Evolutionary conservation across 2,113 vertebrate species (phyloP), one percentile per base, ranked within the genome.

Genomic region (Zeus faber): DNA sequence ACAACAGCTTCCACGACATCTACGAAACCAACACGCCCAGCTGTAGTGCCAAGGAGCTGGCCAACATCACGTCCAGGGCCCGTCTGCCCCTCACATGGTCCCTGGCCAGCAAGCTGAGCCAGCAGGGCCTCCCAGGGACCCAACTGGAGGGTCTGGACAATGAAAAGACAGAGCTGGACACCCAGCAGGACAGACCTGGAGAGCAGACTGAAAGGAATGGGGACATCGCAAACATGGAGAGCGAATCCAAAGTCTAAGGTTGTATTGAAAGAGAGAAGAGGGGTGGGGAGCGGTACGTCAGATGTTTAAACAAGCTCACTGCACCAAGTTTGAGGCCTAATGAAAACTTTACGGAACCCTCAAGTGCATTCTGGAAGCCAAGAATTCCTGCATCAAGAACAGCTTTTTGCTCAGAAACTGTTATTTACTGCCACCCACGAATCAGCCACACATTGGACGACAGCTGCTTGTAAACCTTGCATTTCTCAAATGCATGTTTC

Each of bases 1-100:
- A 99, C 91, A 98, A 98, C 88, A 99, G 94, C 65, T 99, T 99
- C 77, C 97, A 98, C 0, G 91, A 96, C 59, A 95, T 96, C 14
- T 96, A 98, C 0, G 94, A 99, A 81, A 98, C 95, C 52, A 93
- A 95, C 91, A 98, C 97, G 1, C 97, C 97, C 0, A 64, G 88
- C 56, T 92, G 93, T 80, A 98, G 95, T 62, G 95, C 96, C 83
- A 92, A 91, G 81, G 95, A 99, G 76, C 90, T 99, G 49, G 83
- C 92, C 0, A 93, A 98, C 65, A 88, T 95, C 79, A 80, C 81
- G 49, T 89, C 66, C 72, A 87, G 90, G 54, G 75, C 88, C 1
- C 93, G 93, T 65, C 83, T 97, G 78, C 95, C 96, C 51, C 87
- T 97, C 18, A 95, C 93, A 1, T 98, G 95, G 94, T 97, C 94